Conservation (phyloP, 2,113 vertebrate genomes). For the Aldabrachelys gigantea region DNA sequence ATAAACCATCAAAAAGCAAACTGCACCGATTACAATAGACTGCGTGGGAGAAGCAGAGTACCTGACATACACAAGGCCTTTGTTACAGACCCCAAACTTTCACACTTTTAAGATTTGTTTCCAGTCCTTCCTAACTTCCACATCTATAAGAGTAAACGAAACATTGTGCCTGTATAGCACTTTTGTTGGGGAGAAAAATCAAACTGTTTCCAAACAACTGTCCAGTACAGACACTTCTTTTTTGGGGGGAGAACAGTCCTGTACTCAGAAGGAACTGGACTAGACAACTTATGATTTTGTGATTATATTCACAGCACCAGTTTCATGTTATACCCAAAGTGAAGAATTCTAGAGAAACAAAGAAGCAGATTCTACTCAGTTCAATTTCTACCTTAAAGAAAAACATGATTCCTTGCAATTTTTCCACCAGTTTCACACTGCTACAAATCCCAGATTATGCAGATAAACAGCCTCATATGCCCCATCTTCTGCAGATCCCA, state of each 20-base stretch:
- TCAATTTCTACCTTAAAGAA: background rate
- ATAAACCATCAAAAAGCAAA: background rate
- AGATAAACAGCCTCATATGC: background rate
- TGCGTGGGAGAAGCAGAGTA: background rate
- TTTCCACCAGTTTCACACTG: background rate
- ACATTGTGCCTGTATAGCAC: background rate
- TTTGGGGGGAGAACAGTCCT: background rate
- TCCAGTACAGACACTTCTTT: background rate
- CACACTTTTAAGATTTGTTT: background rate
- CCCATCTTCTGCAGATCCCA: background rate
- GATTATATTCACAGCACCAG: background rate
- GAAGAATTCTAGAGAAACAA: background rate
- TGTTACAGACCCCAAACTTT: background rate
- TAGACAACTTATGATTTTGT: background rate
- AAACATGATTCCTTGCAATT: background rate
- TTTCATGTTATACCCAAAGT: background rate
- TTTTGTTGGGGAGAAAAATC: background rate
- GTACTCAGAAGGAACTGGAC: background rate
- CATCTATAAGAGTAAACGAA: background rate
- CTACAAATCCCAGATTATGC: background rate
- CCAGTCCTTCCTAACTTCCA: background rate
- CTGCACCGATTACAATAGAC: background rate
- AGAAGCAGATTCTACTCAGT: background rate
- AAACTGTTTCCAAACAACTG: background rate
- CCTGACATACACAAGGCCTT: background rate